phyloP scores from a whole-genome alignment of 2,888 invertebrate species.

The Sminthurinus aureus region DNA sequence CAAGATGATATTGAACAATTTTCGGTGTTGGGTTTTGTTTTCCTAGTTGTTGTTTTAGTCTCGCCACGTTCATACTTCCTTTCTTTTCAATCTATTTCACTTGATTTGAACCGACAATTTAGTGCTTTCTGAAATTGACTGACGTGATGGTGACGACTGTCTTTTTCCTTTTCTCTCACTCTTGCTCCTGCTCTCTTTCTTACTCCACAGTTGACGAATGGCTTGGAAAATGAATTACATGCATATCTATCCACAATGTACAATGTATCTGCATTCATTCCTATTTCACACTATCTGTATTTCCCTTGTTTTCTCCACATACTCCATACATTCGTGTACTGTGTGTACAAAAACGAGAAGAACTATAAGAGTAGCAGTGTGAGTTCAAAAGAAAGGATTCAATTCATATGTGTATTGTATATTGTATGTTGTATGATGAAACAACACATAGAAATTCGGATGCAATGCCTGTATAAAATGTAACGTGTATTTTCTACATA shows the following conservation, averaged over 20 bases:
- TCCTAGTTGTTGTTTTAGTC: slow-evolving; percentile 22
- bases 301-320: too few relatives aligned
- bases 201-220: slow-evolving; percentile 34
- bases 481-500: too few relatives aligned
- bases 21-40: background rate
- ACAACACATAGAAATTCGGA: background rate
- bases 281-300: too few relatives aligned
- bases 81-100: slow-evolving; percentile 39
- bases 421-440: background rate
- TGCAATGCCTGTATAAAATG: too few relatives aligned
- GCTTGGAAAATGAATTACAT: slow-evolving; percentile 35
- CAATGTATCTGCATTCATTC: too few relatives aligned
- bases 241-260: background rate
- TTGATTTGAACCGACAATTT: slow-evolving; percentile 43
- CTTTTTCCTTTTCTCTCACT: slow-evolving; percentile 29
- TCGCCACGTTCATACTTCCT: slow-evolving; percentile 34
- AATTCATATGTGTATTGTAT: slow-evolving; percentile 12
- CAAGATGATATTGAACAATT: background rate
- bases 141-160: slow-evolving; percentile 44
- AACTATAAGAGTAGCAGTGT: too few relatives aligned
- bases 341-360: too few relatives aligned
- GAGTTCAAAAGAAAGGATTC: slow-evolving; percentile 20
- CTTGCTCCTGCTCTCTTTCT: background rate
- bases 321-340: background rate
- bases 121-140: slow-evolving; percentile 42